Evolutionary conservation across 2,888 invertebrate genomes (phyloP), one percentile per base, ranked within the genome.

Genomic region (Rotaria sp.): DNA sequence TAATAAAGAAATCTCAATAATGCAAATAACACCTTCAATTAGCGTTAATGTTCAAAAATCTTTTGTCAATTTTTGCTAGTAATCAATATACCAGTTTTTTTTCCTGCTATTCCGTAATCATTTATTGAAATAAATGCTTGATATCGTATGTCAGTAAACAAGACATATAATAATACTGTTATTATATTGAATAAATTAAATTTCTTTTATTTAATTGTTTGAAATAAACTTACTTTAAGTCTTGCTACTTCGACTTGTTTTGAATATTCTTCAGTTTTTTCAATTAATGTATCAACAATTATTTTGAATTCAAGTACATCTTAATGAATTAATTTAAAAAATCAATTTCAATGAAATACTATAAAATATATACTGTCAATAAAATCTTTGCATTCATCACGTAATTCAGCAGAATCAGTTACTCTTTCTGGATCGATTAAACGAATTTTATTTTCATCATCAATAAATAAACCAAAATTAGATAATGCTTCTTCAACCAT

Each of bases 181-280:
- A 8, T 5, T 41, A 41, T 5, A 5, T 41, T 24, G 24, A 52
- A 24, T 52, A 24, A 5, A 52, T 3, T 52, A 52, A 52, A 52
- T 24, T 55, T n/a, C n/a, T n/a, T 10, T 26, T 26, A 55, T 26
- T 55, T 24, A 3, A 2, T 26, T 1, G 5, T 55, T 10, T 26
- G 10, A 55, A 26, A 8, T 13, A 18, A 85, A 85, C 86, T 86
- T 88, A 91, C 92, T 89, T 94, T 94, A 93, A 96, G 94, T 92
- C 96, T 96, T 90, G 96, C 95, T 89, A 94, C 94, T 89, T 96
- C 96, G 0, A 97, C 96, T 90, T 95, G 94, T 88, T 94, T 93
- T 0, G 95, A 94, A 85, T 96, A 93, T 88, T 93, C 93, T 89
- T 94, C 94, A 13, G 95, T 92, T 88, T 95, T 93, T 85, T 93